Evolutionary conservation across 2,113 vertebrate genomes (phyloP), one percentile per base, ranked within the genome.

Genomic region (Terrapene triunguis): DNA sequence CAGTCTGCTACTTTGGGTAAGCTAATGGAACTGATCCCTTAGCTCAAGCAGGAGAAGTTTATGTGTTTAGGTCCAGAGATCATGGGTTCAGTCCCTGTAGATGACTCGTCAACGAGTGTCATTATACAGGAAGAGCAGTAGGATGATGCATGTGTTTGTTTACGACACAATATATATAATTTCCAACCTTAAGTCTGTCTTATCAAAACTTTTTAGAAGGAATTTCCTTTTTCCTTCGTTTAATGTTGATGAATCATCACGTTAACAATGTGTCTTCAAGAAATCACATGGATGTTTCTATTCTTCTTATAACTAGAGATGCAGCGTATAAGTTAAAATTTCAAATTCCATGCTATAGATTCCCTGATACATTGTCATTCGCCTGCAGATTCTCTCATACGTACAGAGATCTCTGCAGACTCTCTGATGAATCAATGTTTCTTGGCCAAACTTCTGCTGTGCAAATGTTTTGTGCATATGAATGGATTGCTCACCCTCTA

Each of bases 401-500:
- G 14, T 82, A 88, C 53, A 53, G 48, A 91, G 35, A 80, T 57
- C 57, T 93, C 55, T n/a, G 8, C 59, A 80, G 82, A 79, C 1
- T 47, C 85, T 89, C 80, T 89, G 51, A 91, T 19, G 80, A 93
- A 55, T 2, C 4, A 69, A 17, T 7, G 7, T 65, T 57, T 92
- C 65, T 84, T 0, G 0, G 21, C 44, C 89, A 87, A 89, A 81
- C 19, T 65, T 84, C 62, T 87, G 79, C 78, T 87, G 74, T 47
- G 84, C 16, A 90, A 14, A 44, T 76, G 22, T 57, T 96, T 22
- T 0, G 1, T 44, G 80, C 62, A 59, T 62, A 82, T 48, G 57
- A 76, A 55, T 53, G 84, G 90, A 89, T 29, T 35, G 85, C 80
- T 16, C 92, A 93, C 89, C 74, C 94, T 92, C 92, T 74, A 27